phyloP scores from a whole-genome alignment of 2,113 vertebrate species.

The Pardalotus punctatus region DNA sequence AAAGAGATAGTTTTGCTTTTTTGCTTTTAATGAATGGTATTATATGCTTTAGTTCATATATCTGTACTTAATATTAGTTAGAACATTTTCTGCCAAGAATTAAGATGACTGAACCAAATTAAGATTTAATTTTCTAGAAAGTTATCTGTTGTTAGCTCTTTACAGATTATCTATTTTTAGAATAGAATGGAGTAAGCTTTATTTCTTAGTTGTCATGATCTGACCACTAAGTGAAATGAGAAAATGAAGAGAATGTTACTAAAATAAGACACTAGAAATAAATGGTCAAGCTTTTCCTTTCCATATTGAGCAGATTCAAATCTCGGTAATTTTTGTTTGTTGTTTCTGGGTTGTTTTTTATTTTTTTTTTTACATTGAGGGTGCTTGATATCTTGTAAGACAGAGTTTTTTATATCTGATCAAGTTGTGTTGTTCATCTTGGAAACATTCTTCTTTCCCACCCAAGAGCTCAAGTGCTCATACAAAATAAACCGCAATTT shows the following conservation, averaged over 20 bases:
- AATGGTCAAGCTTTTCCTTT: background rate
- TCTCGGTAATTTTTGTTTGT: background rate
- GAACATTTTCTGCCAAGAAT: background rate
- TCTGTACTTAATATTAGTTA: background rate
- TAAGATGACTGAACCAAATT: background rate
- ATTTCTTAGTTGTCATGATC: background rate
- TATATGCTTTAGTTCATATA: background rate
- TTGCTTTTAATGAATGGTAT: background rate
- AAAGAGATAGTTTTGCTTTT: background rate
- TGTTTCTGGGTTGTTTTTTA: background rate
- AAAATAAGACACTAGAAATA: background rate
- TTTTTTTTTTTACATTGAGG: background rate
- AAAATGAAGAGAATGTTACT: background rate
- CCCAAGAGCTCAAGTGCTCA: background rate
- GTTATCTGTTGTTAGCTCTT: background rate
- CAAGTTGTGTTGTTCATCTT: background rate
- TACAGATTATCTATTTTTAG: background rate
- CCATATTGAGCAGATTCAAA: background rate
- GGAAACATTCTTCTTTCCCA: background rate
- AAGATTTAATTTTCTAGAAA: background rate
- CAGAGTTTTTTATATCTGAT: background rate
- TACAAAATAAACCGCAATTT: background rate
- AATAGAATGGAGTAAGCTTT: background rate
- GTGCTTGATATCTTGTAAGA: background rate
- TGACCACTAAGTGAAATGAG: background rate